Conservation (phyloP, 2,797 vertebrate genomes). For the Somateria mollissima region DNA sequence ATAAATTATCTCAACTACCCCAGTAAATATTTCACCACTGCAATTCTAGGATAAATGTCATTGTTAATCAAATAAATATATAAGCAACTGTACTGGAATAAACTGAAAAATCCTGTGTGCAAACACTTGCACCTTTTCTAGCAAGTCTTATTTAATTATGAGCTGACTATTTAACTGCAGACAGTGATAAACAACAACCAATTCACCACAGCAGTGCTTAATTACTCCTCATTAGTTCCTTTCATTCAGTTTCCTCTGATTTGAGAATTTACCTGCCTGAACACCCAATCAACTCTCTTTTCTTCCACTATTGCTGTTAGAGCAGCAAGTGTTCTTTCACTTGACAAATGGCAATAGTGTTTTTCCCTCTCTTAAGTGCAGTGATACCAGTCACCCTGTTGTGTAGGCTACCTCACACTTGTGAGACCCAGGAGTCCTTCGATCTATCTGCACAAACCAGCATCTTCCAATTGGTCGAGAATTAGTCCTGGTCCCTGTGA, state of each 20-base stretch:
- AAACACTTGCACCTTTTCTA: neutral
- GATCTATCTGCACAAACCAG: neutral
- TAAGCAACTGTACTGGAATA: neutral
- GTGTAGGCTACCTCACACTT: accelerated
- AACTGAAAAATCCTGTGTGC: neutral
- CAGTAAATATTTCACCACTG: neutral
- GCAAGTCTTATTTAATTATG: neutral
- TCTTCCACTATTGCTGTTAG: neutral
- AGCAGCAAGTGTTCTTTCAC: accelerated
- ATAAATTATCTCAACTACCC: neutral
- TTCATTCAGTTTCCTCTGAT: neutral
- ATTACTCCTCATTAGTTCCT: neutral
- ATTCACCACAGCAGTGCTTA: neutral
- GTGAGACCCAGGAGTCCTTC: neutral
- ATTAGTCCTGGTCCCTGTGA: accelerated
- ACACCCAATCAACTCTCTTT: neutral
- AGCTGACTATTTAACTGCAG: neutral
- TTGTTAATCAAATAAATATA: neutral
- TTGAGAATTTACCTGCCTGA: neutral
- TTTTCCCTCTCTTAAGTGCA: neutral
- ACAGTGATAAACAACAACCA: neutral
- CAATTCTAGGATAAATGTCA: neutral
- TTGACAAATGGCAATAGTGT: neutral
- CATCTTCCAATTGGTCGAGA: neutral
- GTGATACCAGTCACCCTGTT: neutral